Evolutionary conservation across 2,797 vertebrate species (phyloP).

Genomic region (Calcarius lapponicus): DNA sequence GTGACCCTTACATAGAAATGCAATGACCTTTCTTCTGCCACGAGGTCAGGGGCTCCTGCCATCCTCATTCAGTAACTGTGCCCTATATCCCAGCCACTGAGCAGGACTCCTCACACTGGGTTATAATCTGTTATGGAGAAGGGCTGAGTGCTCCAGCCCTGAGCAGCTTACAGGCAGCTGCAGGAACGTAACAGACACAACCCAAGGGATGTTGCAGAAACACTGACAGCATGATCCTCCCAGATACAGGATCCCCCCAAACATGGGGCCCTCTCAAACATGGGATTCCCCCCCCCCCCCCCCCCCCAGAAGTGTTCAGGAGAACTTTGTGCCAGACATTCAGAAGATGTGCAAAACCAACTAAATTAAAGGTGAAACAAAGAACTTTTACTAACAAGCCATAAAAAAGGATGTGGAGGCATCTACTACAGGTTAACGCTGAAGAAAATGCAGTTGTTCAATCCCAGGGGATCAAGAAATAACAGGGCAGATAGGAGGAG

Average conservation of each 20-base stretch:
- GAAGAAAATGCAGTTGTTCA: background rate
- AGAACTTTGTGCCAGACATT: background rate
- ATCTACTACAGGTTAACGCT: background rate
- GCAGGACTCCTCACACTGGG: rapidly evolving
- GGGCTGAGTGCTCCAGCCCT: background rate
- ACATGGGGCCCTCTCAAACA: background rate
- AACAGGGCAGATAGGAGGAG: background rate
- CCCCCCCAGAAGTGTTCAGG: background rate
- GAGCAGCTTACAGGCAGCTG: background rate
- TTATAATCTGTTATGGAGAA: background rate
- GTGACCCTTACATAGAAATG: background rate
- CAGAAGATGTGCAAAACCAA: background rate
- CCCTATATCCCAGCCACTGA: background rate
- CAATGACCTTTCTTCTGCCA: background rate
- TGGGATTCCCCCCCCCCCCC: rapidly evolving
- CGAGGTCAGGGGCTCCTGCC: background rate
- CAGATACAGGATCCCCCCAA: rapidly evolving
- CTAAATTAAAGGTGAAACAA: background rate
- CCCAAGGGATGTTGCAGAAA: background rate
- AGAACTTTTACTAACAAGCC: background rate
- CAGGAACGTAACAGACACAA: background rate
- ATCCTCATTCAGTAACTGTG: background rate
- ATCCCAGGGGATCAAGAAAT: background rate
- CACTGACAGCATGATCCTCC: background rate
- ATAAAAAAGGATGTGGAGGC: background rate